These are phyloP conservation scores for Dascyllus trimaculatus DNA, from an alignment of 2,113 vertebrate genomes.

Conservation along the genomic window DNA sequence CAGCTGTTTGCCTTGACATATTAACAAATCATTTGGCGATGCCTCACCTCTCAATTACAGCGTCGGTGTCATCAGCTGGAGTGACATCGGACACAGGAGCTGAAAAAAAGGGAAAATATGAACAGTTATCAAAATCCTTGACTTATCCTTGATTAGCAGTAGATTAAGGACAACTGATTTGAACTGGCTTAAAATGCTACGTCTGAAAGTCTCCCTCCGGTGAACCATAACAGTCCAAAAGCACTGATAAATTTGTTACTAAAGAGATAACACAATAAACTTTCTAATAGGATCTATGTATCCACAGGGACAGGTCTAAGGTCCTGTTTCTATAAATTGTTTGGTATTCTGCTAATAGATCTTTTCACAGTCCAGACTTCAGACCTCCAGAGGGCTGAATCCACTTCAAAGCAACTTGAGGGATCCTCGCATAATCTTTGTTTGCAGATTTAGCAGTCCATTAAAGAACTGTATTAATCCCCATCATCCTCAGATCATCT, in stretches of 20 bases:
- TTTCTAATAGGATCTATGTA: not conserved
- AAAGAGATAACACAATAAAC: not conserved
- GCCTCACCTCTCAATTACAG: constrained; percentile 60
- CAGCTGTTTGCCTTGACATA: not conserved
- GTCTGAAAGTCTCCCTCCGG: not conserved
- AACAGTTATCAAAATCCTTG: not conserved
- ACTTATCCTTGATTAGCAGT: not conserved
- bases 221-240: not conserved
- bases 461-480: constrained; percentile 51
- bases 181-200: not conserved
- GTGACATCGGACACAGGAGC: constrained; percentile 36
- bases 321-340: not conserved
- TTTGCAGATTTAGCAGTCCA: constrained; percentile 34
- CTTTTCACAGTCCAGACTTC: constrained; percentile 3
- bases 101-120: not conserved
- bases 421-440: not conserved
- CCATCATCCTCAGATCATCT: constrained; percentile 76
- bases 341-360: constrained; percentile 30
- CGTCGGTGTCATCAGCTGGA: constrained; percentile 38
- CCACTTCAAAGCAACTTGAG: not conserved
- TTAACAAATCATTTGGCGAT: not conserved
- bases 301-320: constrained; percentile 8
- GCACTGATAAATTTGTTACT: not conserved
- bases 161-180: not conserved
- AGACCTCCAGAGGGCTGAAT: constrained; percentile 28